Evolutionary conservation across 1,140 invertebrate species (phyloP), one percentile per base, ranked within the genome.

Genomic region (Maconellicoccus hirsutus): DNA sequence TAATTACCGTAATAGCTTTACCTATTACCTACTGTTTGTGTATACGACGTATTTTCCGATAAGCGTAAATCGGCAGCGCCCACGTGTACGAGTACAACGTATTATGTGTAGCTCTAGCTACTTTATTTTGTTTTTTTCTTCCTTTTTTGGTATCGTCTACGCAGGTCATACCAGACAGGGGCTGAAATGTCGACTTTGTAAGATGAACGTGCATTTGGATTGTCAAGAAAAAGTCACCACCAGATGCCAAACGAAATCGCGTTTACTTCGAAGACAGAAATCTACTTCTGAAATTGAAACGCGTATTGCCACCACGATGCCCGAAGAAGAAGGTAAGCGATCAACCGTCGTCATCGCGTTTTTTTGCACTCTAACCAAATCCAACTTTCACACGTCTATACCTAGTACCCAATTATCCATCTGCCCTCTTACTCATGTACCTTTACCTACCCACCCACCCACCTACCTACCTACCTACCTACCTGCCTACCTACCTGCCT

Each of bases 141-240:
- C n/a, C n/a, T n/a, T n/a, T n/a, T n/a, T n/a, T n/a, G n/a, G n/a
- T n/a, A n/a, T n/a, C n/a, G n/a, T n/a, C n/a, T n/a, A n/a, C n/a
- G n/a, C 52, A 92, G 93, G 93, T 23, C 93, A 96, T 80, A 92
- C 91, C 22, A 84, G 91, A n/a, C 93, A 96, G 81, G 93, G 93
- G 3, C 80, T 95, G 6, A 88, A 93, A 74, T 96, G 93, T 79
- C 85, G 92, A 39, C 82, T 92, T 70, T 96, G 93, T 78, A 95
- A 95, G 79, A 86, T 92, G 78, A 96, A 95, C 80, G 89, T 92
- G 21, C 93, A 96, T 81, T 85, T 88, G 16, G 92, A 95, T 78
- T 96, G 93, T 76, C 89, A 87, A 84, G 87, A 87, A 59, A 88
- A 86, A 80, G 87, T 87, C 72, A 72, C 73, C 21, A 86, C 82